phyloP scores from a whole-genome alignment of 2,113 vertebrate genomes.

The Sinocyclocheilus maitianheensis region DNA sequence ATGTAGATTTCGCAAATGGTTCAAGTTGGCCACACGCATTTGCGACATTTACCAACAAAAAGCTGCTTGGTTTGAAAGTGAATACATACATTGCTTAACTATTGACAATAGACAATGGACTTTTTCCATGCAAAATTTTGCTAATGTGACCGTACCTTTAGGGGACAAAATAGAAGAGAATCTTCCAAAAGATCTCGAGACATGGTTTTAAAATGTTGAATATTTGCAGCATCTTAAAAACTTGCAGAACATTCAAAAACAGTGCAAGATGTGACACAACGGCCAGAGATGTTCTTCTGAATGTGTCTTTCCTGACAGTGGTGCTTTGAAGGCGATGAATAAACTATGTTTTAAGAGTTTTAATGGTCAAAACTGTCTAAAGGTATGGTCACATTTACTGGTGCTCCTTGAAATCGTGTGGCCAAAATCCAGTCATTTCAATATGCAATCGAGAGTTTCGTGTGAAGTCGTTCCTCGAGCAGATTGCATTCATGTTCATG shows the following conservation, averaged over 20 bases:
- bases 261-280: background rate
- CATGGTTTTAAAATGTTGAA: background rate
- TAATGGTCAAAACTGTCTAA: background rate
- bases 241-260: background rate
- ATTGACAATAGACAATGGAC: too few relatives aligned
- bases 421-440: background rate
- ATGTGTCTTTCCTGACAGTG: background rate
- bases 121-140: too few relatives aligned
- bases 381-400: background rate
- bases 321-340: background rate
- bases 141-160: background rate
- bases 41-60: too few relatives aligned
- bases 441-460: background rate
- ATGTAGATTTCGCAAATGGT: background rate
- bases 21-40: background rate
- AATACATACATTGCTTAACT: background rate
- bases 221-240: background rate
- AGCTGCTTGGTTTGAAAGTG: too few relatives aligned
- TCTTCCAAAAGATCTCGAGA: background rate
- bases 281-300: background rate
- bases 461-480: background rate
- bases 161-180: background rate
- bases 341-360: background rate
- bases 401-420: background rate
- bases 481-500: background rate